phyloP scores from a whole-genome alignment of 1,140 invertebrate species.

The Chymomyza costata region DNA sequence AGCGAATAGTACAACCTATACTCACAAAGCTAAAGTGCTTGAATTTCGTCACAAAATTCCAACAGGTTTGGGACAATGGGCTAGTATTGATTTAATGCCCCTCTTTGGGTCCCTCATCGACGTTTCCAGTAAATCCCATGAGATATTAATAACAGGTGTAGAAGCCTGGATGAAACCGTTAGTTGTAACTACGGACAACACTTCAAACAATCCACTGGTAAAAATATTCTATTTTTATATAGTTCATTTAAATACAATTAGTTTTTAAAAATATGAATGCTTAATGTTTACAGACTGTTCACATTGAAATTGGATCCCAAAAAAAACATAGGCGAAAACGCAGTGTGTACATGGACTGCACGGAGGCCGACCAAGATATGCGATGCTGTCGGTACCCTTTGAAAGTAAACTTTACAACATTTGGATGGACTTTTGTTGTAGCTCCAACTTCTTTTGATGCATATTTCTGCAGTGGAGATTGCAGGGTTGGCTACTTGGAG shows the following conservation, averaged over 20 bases:
- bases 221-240: slow-evolving; percentile 5
- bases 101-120: slow-evolving; percentile 85
- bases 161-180: slow-evolving; percentile 77
- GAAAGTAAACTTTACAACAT: slow-evolving; percentile 96
- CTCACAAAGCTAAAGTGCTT: slow-evolving; percentile 52
- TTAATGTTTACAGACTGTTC: slow-evolving; percentile 83
- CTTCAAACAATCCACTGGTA: slow-evolving; percentile 49
- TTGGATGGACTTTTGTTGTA: slow-evolving; percentile 99
- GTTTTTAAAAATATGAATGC: slow-evolving; percentile 1
- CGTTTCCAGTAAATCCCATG: slow-evolving; percentile 83
- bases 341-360: slow-evolving; percentile 75
- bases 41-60: slow-evolving; percentile 61
- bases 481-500: slow-evolving; percentile 91
- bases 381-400: slow-evolving; percentile 93
- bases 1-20: slow-evolving; percentile 41
- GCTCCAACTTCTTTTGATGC: slow-evolving; percentile 96
- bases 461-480: slow-evolving; percentile 97
- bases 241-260: not conserved
- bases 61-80: slow-evolving; percentile 80
- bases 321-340: slow-evolving; percentile 82
- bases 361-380: slow-evolving; percentile 79
- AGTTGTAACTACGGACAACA: slow-evolving; percentile 46
- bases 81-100: slow-evolving; percentile 85
- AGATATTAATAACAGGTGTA: slow-evolving; percentile 83
- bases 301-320: slow-evolving; percentile 84